Evolutionary conservation across 2,797 vertebrate genomes (phyloP), one percentile per base, ranked within the genome.

Genomic region (Urosaurus nigricauda): DNA sequence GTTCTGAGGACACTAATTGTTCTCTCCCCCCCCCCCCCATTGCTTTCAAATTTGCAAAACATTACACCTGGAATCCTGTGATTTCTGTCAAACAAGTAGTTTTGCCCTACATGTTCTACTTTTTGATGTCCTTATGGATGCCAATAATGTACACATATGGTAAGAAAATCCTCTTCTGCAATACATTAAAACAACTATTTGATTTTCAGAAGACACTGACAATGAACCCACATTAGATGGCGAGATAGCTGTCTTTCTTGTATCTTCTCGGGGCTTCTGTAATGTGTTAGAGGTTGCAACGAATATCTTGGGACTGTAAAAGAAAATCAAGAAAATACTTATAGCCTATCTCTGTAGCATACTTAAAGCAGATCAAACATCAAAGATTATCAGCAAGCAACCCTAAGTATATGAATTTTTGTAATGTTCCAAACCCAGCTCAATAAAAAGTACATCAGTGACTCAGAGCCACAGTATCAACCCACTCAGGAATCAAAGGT

Each of bases 191-290:
- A 65, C n/a, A 32, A 11, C 84, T 29, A 79, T 32, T 56, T 1
- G 43, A 58, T 3, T 89, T 81, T 26, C 35, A 29, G 3, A 13
- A 6, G 29, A 35, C 19, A 84, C 87, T 32, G 51, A 1, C 0
- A 84, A 5, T 74, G 29, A 68, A 3, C 95, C 16, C 97, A 98
- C 98, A 97, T 97, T 98, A 85, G 85, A 91, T 75, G 96, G 94
- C 12, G 96, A 97, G 85, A 91, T 63, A 87, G 94, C 0, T 85
- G 89, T n/a, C 63, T 92, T 92, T 87, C 16, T 85, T 81, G 89
- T 16, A 71, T 87, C 90, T 88, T 96, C 94, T 40, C 94, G 94
- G 63, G 92, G 75, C 21, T 11, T 89, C 87, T 95, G 92, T 92
- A 91, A 83, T 71, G 74, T 1, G 0, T 79, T n/a, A 17, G 93